phyloP scores from a whole-genome alignment of 2,888 invertebrate genomes.

The Acleris sparsana region DNA sequence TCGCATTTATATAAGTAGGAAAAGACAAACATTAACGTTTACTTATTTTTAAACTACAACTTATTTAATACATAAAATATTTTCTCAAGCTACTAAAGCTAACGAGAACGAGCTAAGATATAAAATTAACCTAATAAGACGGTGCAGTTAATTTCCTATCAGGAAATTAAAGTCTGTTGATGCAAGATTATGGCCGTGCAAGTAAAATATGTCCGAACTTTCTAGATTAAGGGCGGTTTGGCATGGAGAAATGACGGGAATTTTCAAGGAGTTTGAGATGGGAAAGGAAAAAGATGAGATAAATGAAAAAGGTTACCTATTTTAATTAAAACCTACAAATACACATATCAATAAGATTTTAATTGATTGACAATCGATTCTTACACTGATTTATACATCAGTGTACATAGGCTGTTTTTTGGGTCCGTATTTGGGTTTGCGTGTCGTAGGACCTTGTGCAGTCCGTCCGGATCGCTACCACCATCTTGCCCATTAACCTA shows the following conservation, averaged over 20 bases:
- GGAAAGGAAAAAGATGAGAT: background rate
- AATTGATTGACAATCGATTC: too few relatives aligned
- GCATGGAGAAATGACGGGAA: background rate
- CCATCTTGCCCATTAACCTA: too few relatives aligned
- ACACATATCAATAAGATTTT: too few relatives aligned
- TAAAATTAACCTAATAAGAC: constrained; percentile 23
- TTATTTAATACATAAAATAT: background rate
- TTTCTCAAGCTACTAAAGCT: background rate
- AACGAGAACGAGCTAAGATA: constrained; percentile 9
- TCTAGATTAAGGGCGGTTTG: background rate
- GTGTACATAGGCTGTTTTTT: too few relatives aligned
- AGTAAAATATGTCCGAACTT: constrained; percentile 30
- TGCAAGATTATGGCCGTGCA: constrained; percentile 11
- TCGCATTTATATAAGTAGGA: too few relatives aligned
- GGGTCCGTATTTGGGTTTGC: too few relatives aligned
- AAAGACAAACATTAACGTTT: too few relatives aligned
- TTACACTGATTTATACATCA: too few relatives aligned
- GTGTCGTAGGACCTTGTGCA: too few relatives aligned
- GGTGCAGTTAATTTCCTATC: constrained; percentile 24
- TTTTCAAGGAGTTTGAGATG: background rate
- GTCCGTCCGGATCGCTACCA: too few relatives aligned
- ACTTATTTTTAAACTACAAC: background rate
- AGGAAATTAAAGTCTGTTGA: constrained; percentile 26
- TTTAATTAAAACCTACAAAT: too few relatives aligned
- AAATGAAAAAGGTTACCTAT: too few relatives aligned